Percentiles rank a stretch among this genome's conserved stretches.
Conservation (phyloP, 2,113 vertebrate genomes). For the Alouatta palliata region DNA sequence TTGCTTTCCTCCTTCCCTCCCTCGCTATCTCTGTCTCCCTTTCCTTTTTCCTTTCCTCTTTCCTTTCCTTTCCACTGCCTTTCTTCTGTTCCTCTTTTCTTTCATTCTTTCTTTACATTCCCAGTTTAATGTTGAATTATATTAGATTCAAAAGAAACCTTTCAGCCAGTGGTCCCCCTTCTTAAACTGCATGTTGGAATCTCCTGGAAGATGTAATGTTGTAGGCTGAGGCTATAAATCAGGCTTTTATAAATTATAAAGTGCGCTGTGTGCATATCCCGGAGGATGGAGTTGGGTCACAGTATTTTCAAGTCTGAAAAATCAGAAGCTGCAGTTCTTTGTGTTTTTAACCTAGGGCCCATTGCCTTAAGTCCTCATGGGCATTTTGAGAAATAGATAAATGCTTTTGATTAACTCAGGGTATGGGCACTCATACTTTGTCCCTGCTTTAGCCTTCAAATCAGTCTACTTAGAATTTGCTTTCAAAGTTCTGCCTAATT, state of each 20-base stretch:
- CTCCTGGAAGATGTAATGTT: neutral
- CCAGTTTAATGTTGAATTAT: neutral
- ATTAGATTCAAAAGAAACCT: neutral
- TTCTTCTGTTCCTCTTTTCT: no score
- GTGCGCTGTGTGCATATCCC: neutral
- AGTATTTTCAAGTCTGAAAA: neutral
- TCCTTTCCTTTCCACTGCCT: no score
- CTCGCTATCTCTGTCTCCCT: no score
- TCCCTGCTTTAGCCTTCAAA: neutral
- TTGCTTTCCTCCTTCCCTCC: no score
- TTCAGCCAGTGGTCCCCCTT: neutral
- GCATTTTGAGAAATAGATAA: neutral
- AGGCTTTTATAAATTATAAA: neutral
- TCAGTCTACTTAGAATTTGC: neutral
- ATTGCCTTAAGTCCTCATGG: neutral
- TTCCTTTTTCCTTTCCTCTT: no score
- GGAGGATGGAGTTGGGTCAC: neutral
- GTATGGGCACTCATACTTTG: neutral
- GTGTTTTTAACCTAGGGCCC: neutral
- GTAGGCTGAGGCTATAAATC: neutral
- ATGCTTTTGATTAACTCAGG: neutral
- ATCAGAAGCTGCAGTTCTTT: neutral
- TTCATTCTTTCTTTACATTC: no score
- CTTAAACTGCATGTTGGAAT: neutral
- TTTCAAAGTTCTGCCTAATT: neutral